A percentile compares a stretch with the other conserved stretches of the same genome.
Evolutionary conservation across 92 coral and sea anemone genomes (phyloP).

Genomic region (Siderastrea radians): DNA sequence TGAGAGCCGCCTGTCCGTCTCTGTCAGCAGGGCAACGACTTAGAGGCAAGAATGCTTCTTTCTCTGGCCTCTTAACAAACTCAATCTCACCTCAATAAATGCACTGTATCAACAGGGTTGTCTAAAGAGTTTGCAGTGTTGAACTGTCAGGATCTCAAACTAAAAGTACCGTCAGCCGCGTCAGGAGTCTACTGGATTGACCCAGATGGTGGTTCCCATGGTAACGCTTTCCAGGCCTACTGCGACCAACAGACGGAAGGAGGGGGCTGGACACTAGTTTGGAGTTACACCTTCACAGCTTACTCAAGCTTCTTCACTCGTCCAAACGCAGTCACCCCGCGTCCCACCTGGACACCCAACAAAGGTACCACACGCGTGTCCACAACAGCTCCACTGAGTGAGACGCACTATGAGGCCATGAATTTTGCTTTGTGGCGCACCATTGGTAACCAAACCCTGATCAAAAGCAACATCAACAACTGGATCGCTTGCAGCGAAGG

Average conservation of each 20-base stretch:
- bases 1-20: no score
- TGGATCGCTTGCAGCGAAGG: not conserved
- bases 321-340: slow-evolving; percentile 52
- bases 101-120: not conserved
- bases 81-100: not conserved
- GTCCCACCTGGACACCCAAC: not conserved
- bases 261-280: slow-evolving; percentile 45
- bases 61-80: not conserved
- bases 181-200: slow-evolving; percentile 32
- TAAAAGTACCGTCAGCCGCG: not conserved
- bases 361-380: no score
- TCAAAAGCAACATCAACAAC: slow-evolving; percentile 39
- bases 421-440: slow-evolving; percentile 32
- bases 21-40: no score
- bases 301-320: not conserved
- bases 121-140: not conserved
- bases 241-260: slow-evolving; percentile 24
- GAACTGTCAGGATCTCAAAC: not conserved
- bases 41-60: not conserved
- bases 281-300: slow-evolving; percentile 45
- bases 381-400: slow-evolving; percentile 26
- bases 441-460: slow-evolving; percentile 34
- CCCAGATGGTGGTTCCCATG: slow-evolving; percentile 22
- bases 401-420: slow-evolving; percentile 52
- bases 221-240: slow-evolving; percentile 23